phyloP scores from a whole-genome alignment of 2,113 vertebrate genomes.

The Triplophysa siluroides region DNA sequence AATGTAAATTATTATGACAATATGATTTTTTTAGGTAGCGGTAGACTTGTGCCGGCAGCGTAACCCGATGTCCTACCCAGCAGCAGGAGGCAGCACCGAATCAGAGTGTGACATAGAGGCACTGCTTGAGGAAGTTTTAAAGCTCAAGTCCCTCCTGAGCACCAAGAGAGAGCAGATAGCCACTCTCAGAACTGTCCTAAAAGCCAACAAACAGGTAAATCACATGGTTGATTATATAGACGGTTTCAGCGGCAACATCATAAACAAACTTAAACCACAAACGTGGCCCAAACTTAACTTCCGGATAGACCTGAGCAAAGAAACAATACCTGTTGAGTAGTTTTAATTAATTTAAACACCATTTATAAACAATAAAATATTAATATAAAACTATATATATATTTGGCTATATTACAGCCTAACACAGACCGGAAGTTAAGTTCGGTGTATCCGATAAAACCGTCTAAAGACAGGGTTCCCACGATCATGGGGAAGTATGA shows the following conservation, averaged over 20 bases:
- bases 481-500: no score
- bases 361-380: no score
- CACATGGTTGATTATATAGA: not conserved
- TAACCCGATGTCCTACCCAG: constrained; percentile 68
- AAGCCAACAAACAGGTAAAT: constrained; percentile 84
- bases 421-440: no score
- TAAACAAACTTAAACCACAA: no score
- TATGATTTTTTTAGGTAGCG: constrained; percentile 65
- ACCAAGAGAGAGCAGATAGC: constrained; percentile 86
- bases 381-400: no score
- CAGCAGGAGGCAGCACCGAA: constrained; percentile 63
- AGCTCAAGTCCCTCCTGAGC: constrained; percentile 83
- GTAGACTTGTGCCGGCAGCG: constrained; percentile 78
- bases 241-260: not conserved
- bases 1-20: no score
- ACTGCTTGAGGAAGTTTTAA: constrained; percentile 81
- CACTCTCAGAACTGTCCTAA: constrained; percentile 84
- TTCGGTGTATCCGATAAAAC: no score
- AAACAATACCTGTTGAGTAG: no score
- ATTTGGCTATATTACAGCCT: no score
- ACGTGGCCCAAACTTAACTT: not conserved
- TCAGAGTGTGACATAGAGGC: constrained; percentile 76
- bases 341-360: no score
- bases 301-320: no score
- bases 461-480: no score